These are phyloP conservation scores for Herpetotheres cachinnans DNA, from an alignment of 2,113 vertebrate genomes.

Conservation along the genomic window DNA sequence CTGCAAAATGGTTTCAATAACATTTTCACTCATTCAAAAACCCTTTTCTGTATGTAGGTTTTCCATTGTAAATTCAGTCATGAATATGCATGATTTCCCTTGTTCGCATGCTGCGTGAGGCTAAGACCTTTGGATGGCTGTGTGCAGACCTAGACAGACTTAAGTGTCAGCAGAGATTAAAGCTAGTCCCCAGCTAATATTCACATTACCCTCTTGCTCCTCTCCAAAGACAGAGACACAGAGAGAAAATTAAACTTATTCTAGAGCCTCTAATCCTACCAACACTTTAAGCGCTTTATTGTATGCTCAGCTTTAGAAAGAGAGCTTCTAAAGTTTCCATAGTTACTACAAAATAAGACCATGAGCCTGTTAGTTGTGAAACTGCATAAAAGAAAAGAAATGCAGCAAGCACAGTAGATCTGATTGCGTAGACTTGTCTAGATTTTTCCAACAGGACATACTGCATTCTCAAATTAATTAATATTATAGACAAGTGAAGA, in stretches of 20 bases:
- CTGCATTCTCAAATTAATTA: background rate
- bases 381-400: background rate
- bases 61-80: slow-evolving; percentile 57
- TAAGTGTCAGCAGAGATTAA: slow-evolving; percentile 80
- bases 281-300: slow-evolving; percentile 80
- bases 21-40: slow-evolving; percentile 31
- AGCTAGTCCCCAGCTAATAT: slow-evolving; percentile 74
- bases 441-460: background rate
- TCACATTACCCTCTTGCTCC: slow-evolving; percentile 81
- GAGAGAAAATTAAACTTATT: slow-evolving; percentile 87
- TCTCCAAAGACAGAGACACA: slow-evolving; percentile 67
- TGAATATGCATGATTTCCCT: slow-evolving; percentile 77
- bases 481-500: background rate
- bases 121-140: slow-evolving; percentile 55
- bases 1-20: slow-evolving; percentile 50
- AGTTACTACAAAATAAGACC: slow-evolving; percentile 72
- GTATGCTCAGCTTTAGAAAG: slow-evolving; percentile 74
- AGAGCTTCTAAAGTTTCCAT: slow-evolving; percentile 79
- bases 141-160: slow-evolving; percentile 61
- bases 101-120: slow-evolving; percentile 64
- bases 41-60: slow-evolving; percentile 19
- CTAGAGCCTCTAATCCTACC: slow-evolving; percentile 83
- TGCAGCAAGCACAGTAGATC: background rate
- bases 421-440: background rate
- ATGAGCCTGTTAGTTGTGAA: slow-evolving; percentile 64